A percentile compares a stretch with the other conserved stretches of the same genome.
Conservation (phyloP, 2,888 invertebrate genomes). For the Crepidodera aurea region DNA sequence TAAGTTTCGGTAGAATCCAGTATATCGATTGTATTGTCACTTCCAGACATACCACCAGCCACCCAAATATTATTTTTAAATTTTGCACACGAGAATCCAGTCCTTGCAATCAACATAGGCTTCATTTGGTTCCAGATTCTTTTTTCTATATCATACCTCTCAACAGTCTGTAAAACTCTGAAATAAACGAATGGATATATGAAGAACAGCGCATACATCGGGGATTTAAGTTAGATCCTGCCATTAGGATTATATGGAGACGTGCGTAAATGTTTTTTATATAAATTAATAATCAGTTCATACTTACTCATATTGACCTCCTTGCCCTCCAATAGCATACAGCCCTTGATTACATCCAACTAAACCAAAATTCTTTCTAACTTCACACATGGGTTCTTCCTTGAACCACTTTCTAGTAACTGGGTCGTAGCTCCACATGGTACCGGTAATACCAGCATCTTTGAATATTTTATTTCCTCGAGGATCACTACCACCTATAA, state of each 20-base stretch:
- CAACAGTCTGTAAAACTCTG: conserved; percentile 60
- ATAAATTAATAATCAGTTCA: no score
- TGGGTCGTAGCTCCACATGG: conserved; percentile 76
- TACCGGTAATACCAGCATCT: conserved; percentile 67
- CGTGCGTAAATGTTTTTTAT: not conserved
- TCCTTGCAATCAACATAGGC: conserved; percentile 67
- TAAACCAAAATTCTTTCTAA: conserved; percentile 74
- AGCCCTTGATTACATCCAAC: conserved; percentile 72
- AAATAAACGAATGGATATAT: conserved; percentile 13
- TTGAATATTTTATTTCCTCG: conserved; percentile 63
- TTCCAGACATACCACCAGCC: conserved; percentile 73
- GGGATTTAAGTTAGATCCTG: no score
- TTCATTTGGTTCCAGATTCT: conserved; percentile 69
- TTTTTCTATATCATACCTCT: conserved; percentile 67
- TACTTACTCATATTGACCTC: conserved; percentile 55
- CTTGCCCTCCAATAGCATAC: conserved; percentile 77
- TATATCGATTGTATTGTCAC: conserved; percentile 65
- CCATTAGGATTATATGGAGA: not conserved
- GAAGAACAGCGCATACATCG: no score
- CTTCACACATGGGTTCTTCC: conserved; percentile 68
- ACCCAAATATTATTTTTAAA: conserved; percentile 75
- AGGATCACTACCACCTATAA: conserved; percentile 71
- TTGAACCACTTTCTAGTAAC: conserved; percentile 70
- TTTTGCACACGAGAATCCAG: conserved; percentile 70
- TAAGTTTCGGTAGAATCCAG: conserved; percentile 71